A percentile compares a stretch with the other conserved stretches of the same genome.
Conservation (phyloP, 2,113 vertebrate genomes). For the Tragelaphus strepsiceros region DNA sequence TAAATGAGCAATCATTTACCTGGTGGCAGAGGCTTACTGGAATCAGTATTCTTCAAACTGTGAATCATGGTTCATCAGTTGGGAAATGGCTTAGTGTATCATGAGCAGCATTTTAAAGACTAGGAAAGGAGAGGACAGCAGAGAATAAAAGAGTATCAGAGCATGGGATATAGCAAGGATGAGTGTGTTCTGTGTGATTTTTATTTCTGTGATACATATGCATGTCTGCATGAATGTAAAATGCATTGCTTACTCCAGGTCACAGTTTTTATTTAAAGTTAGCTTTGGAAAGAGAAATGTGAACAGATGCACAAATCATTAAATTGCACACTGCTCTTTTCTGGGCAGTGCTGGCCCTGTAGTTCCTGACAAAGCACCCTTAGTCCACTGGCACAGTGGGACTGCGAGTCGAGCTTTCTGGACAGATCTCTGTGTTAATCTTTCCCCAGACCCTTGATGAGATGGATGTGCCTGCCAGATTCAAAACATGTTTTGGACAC, state of each 20-base stretch:
- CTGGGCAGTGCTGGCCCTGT: background rate
- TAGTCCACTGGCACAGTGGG: background rate
- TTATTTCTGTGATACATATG: background rate
- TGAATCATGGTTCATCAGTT: slow-evolving; percentile 23
- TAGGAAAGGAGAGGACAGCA: background rate
- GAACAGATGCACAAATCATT: background rate
- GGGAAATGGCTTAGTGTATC: background rate
- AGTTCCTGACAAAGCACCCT: background rate
- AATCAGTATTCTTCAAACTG: slow-evolving; percentile 14
- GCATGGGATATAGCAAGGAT: background rate
- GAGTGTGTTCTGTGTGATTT: background rate
- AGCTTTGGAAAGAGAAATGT: background rate
- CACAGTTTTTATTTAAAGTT: background rate
- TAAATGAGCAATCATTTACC: slow-evolving; percentile 26
- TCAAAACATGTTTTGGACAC: slow-evolving; percentile 43
- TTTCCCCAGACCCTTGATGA: background rate
- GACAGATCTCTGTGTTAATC: background rate
- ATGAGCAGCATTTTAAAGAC: background rate
- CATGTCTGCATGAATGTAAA: background rate
- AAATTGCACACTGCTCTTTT: background rate
- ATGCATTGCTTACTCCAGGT: background rate
- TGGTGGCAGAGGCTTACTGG: background rate
- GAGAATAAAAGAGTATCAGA: background rate
- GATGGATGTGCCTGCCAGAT: slow-evolving; percentile 19
- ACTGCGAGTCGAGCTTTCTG: slow-evolving; percentile 4